A percentile compares a stretch with the other conserved stretches of the same genome.
These are phyloP conservation scores for Alethe castanea DNA, from an alignment of 2,113 vertebrate species.

Conservation along the genomic window DNA sequence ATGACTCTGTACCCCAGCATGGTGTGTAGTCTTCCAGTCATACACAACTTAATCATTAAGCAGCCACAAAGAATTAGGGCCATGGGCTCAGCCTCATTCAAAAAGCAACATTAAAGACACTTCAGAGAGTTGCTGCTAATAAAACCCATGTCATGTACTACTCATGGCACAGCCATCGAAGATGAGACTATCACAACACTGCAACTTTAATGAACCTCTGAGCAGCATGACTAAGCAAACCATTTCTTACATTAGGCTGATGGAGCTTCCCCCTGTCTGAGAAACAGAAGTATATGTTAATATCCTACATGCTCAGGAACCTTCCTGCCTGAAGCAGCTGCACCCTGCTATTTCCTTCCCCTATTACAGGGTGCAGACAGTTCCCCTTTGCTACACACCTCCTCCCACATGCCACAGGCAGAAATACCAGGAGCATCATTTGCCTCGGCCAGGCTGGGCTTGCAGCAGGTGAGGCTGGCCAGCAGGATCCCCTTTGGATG, in stretches of 20 bases:
- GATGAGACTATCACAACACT: background rate
- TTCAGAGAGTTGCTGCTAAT: background rate
- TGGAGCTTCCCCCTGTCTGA: background rate
- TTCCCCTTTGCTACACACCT: background rate
- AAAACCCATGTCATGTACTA: background rate
- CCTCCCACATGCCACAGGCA: background rate
- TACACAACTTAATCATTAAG: background rate
- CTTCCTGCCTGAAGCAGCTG: background rate
- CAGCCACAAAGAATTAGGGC: background rate
- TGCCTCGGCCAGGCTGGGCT: background rate
- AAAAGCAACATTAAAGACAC: background rate
- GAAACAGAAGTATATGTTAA: background rate
- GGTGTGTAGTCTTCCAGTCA: background rate
- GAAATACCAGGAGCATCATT: background rate
- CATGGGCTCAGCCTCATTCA: background rate
- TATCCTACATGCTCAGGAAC: background rate
- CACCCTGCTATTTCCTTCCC: background rate
- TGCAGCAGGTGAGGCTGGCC: background rate
- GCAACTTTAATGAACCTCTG: background rate
- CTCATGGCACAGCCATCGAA: background rate
- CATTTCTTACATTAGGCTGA: background rate
- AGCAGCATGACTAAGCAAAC: slow-evolving; percentile 30
- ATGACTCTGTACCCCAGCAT: background rate
- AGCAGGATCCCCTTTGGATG: background rate
- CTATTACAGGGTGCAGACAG: background rate